These are phyloP conservation scores for Menidia beryllina DNA, from an alignment of 2,113 vertebrate genomes.

Conservation along the genomic window DNA sequence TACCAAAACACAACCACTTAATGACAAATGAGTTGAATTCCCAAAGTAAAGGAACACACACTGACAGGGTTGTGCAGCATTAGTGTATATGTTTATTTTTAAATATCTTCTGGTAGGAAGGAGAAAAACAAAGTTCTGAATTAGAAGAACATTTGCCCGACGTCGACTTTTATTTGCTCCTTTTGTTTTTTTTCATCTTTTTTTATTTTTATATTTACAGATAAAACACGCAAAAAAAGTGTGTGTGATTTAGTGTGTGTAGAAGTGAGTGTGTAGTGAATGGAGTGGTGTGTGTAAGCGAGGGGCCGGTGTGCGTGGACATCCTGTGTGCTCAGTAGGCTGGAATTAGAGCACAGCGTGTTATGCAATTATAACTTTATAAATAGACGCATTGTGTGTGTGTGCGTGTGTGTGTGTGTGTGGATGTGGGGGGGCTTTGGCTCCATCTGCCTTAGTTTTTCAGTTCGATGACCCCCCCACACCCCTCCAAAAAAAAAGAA, in stretches of 20 bases:
- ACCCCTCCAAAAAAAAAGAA: no score
- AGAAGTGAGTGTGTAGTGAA: not conserved
- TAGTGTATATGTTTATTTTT: no score
- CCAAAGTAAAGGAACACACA: no score
- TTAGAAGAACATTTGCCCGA: no score
- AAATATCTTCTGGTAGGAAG: not conserved
- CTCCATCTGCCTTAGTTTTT: conserved; percentile 50
- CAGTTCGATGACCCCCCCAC: no score
- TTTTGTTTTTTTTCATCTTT: not conserved
- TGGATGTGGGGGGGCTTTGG: conserved; percentile 30
- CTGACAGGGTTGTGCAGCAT: no score
- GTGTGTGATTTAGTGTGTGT: not conserved
- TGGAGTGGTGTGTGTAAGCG: not conserved
- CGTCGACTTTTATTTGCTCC: no score
- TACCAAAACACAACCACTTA: no score
- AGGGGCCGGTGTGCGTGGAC: conserved; percentile 43
- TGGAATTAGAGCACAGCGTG: conserved; percentile 74
- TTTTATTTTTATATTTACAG: no score
- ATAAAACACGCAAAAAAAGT: not conserved
- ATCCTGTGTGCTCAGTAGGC: conserved; percentile 67
- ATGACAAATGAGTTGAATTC: no score
- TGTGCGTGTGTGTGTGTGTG: conserved; percentile 40
- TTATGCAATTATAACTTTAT: conserved; percentile 76
- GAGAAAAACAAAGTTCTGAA: not conserved
- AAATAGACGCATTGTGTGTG: conserved; percentile 66